Base-by-base conservation (phyloP, 2,113 vertebrate genomes). In the Perca fluviatilis region DNA sequence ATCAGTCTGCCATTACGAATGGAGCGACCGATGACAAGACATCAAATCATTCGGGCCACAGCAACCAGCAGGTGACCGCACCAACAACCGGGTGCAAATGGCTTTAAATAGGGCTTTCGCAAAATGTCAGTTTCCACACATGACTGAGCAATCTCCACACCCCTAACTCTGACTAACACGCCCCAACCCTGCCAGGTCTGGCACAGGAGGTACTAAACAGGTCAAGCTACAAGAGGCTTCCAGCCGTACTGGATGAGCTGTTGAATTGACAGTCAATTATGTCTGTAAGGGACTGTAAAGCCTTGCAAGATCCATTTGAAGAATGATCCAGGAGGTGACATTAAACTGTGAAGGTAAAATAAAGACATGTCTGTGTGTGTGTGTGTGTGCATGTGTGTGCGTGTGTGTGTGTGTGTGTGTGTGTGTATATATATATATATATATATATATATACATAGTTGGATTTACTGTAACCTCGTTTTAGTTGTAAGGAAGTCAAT, bases 51-150 rank as follows among this genome's bases (percentile, higher is more conserved):
- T 76, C 18, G 1, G 16, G 51, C 84, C 40, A 49, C 64, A 62
- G 49, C 67, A 69, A 65, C 51, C 84, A 80, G 83, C 80, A 82
- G 85, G 88, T 85, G 84, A 78, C 58, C 19, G 12, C 77, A 10
- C 33, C 76, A 83, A 80, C 70, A 72, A 82, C 66, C 18, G 23
- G 6, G 51, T 71, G 72, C 78, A 76, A 76, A 79, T 76, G n/a
- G 57, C 51, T 83, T 82, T 83, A 86, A 91, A 86, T 77, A 79
- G 36, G 53, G 25, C 61, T 88, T 77, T 67, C 27, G 82, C 68
- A 62, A 91, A 91, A 93, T 90, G 89, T 90, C 89, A 88, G 13
- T 86, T 86, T 85, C 61, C 67, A 76, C 88, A 85, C 89, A 77
- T 86, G 67, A 63, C 47, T 79, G 72, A 85, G 69, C 83, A 88